Evolutionary conservation across 2,113 vertebrate genomes (phyloP).

Genomic region (Tachycineta bicolor): DNA sequence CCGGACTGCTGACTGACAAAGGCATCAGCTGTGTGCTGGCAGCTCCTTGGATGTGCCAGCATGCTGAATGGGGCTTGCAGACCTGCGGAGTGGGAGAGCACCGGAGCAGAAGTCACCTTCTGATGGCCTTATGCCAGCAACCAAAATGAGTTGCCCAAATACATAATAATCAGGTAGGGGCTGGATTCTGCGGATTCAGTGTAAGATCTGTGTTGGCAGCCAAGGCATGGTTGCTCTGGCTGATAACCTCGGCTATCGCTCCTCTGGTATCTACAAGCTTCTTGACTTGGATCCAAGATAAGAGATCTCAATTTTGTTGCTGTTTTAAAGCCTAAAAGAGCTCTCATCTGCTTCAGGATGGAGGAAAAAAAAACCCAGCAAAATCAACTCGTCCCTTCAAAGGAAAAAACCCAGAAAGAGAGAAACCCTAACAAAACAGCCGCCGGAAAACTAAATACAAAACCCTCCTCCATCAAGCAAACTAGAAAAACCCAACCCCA

Average conservation of each 20-base stretch:
- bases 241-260: rapidly evolving
- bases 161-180: not conserved
- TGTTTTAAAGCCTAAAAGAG: not conserved
- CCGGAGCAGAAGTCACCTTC: not conserved
- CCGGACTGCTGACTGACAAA: not conserved
- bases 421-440: not conserved
- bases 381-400: not conserved
- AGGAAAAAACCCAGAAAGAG: not conserved
- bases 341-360: not conserved
- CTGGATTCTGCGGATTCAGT: not conserved
- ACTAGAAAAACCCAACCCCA: rapidly evolving
- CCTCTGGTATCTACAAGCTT: not conserved
- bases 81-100: not conserved
- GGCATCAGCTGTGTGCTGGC: not conserved
- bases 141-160: not conserved
- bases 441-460: not conserved
- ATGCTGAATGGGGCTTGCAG: not conserved
- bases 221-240: not conserved
- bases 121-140: not conserved
- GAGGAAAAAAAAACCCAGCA: rapidly evolving
- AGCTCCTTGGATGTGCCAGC: not conserved
- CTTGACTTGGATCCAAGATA: not conserved
- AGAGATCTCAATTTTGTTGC: not conserved
- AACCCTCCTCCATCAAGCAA: rapidly evolving
- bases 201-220: not conserved